These are phyloP conservation scores for Gracilinanus agilis DNA, from an alignment of 2,113 vertebrate species.

Conservation along the genomic window DNA sequence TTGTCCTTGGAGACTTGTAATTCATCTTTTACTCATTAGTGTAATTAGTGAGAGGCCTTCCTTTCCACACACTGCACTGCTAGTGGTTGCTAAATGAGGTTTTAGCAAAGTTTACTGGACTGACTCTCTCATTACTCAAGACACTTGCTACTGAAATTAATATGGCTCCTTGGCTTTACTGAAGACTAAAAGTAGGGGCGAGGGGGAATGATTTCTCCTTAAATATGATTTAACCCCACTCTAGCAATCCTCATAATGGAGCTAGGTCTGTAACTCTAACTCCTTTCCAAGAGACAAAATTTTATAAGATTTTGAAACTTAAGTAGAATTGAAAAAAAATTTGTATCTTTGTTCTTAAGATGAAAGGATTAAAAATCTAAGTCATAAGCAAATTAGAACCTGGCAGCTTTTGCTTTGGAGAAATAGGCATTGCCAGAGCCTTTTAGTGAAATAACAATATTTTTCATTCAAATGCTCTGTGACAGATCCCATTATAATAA, in stretches of 20 bases:
- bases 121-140: slow-evolving; percentile 7
- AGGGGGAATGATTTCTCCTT: neutral
- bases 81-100: neutral
- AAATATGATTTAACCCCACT: neutral
- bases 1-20: neutral
- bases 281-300: neutral
- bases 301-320: neutral
- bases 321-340: neutral
- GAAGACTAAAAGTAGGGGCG: neutral
- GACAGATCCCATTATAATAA: slow-evolving; percentile 5
- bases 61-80: neutral
- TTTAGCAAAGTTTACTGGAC: neutral
- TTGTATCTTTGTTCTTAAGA: neutral
- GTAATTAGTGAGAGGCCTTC: slow-evolving; percentile 11
- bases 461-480: neutral
- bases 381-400: neutral
- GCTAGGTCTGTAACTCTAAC: neutral
- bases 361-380: neutral
- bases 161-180: neutral
- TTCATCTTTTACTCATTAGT: slow-evolving; percentile 21
- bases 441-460: neutral
- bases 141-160: neutral
- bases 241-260: neutral
- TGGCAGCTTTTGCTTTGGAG: neutral
- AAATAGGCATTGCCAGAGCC: neutral